Base-by-base conservation (phyloP, 2,797 vertebrate genomes). In the Gephyroberyx darwinii region DNA sequence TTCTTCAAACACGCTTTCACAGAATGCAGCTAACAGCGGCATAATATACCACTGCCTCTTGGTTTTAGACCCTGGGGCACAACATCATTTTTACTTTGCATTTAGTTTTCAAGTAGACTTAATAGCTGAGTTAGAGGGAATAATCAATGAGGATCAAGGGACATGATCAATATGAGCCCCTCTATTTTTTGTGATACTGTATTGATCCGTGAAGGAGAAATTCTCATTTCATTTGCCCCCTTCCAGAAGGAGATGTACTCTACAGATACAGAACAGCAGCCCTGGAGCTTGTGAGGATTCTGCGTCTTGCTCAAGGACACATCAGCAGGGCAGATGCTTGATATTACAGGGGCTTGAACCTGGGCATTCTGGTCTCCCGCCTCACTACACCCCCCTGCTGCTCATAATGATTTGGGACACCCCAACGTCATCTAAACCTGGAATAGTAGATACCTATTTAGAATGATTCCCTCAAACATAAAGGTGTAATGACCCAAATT, bases 401-500 rank as follows among this genome's bases (percentile, higher is more conserved):
- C 4, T 30, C 4, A 69, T 75, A 39, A 78, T 50, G 12, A 43
- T 43, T 43, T 14, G 14, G 13, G 41, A 14, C 41, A 14, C 41
- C 41, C 41, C 41, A 14, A 43, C 16, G 41, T 43, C 41, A 43
- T 43, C 41, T 14, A 14, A 43, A 4, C 12, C 41, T 43, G 13
- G 12, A 43, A 14, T 13, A 48, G 22, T 43, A 75, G 74, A 82
- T 39, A 41, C 50, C 50, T 72, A 76, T 57, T 54, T 71, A 72
- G 59, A 69, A 45, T 66, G 74, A 48, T 65, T 58, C 66, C 33
- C 57, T 62, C 71, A 57, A 31, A 84, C 72, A 86, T 77, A 65
- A 84, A 69, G 81, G 60, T 80, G 77, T 82, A 85, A 87, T 74
- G 84, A 83, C 54, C 78, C 70, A 75, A 75, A 90, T 74, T 86